Base-by-base conservation (phyloP, 1,140 invertebrate genomes). In the Temnothorax nylanderi region DNA sequence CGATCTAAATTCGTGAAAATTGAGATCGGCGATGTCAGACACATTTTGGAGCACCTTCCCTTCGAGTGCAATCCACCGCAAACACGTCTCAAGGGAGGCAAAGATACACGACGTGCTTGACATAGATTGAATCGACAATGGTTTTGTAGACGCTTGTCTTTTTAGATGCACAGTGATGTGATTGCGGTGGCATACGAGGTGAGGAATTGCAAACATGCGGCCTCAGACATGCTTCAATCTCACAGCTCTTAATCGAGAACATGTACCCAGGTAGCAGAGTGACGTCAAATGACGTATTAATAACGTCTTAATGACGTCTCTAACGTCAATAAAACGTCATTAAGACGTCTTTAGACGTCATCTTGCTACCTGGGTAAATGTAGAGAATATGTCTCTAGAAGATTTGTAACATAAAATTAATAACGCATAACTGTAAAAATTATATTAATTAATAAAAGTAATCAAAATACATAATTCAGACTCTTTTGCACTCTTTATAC, bases 101-200 rank as follows among this genome's bases (percentile, higher is more conserved):
- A 84, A 84, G 69, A 84, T 62, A 75, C 80, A 84, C 69, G 69
- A 84, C 54, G 51, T 49, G n/a, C 69, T 75, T 75, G 80, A 84
- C 80, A 75, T 75, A 84, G 80, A 84, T 84, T 84, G 54, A 84
- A 75, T 84, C 80, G 69, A 32, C 69, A 75, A 84, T 84, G 54
- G 51, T 84, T 84, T 75, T 75, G 69, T 75, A 75, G 69, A 62
- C 69, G 69, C 54, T 84, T 74, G 80, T 84, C 80, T 75, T 62
- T 75, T 75, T 75, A 60, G 26, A 84, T 75, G 41, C 21, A 26
- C 26, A 47, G 47, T n/a, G 64, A 80, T 41, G 69, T 47, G 80
- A 72, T 37, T 56, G 44, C 16, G 37, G 49, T 44, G 32, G 21
- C 47, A 26, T 34, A 54, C 18, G 32, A 41, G 18, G 49, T 47